These are phyloP conservation scores for Eremobia ochroleuca DNA, from an alignment of 2,888 invertebrate species.

Conservation along the genomic window DNA sequence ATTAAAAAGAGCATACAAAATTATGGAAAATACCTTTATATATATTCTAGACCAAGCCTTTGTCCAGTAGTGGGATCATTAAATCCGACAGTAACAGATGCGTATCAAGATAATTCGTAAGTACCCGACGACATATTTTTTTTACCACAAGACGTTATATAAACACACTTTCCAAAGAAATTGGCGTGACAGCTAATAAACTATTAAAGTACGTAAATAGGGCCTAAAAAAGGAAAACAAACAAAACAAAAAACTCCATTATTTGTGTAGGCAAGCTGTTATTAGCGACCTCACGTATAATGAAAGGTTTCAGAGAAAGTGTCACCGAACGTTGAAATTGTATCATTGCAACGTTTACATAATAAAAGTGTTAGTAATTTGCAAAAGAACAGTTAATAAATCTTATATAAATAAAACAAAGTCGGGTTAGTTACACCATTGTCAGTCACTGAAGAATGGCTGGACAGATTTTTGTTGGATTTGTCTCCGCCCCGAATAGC, in stretches of 20 bases:
- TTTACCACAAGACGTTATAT: constrained; percentile 37
- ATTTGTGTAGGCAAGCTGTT: constrained; percentile 30
- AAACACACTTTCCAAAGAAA: constrained; percentile 58
- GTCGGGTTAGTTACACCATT: too few species aligned
- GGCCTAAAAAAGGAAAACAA: constrained; percentile 58
- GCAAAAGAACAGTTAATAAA: background rate
- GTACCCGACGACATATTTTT: constrained; percentile 11
- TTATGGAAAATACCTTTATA: too few species aligned
- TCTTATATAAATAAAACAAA: too few species aligned
- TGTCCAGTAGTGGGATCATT: background rate
- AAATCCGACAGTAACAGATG: background rate
- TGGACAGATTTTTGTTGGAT: too few species aligned
- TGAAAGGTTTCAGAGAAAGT: constrained; percentile 76
- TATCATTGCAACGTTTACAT: constrained; percentile 10
- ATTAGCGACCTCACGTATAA: constrained; percentile 69
- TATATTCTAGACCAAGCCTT: background rate
- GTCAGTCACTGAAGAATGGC: too few species aligned
- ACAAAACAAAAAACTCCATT: constrained; percentile 63
- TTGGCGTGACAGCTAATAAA: constrained; percentile 45
- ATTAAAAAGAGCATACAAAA: too few species aligned
- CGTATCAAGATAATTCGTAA: constrained; percentile 17
- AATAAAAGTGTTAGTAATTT: constrained; percentile 11
- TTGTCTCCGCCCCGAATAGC: too few species aligned
- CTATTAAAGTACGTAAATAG: constrained; percentile 45
- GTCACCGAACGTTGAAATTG: constrained; percentile 59